Evolutionary conservation across 2,113 vertebrate genomes (phyloP).

Genomic region (Microtus richardsoni): DNA sequence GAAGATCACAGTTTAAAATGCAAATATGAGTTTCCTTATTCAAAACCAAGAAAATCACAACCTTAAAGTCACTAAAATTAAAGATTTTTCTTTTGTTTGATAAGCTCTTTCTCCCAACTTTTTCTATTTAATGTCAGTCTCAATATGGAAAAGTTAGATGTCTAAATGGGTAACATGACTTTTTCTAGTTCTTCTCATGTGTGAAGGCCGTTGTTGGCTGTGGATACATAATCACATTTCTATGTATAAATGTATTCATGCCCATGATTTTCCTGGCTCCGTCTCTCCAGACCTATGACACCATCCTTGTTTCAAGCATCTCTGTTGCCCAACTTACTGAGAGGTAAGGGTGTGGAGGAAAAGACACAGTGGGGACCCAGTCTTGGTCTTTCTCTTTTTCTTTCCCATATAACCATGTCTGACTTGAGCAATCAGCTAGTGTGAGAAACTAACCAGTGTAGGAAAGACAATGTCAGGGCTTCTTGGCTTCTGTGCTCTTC

Average conservation of each 20-base stretch:
- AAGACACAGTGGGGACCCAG: background rate
- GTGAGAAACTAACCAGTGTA: no score
- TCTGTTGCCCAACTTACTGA: background rate
- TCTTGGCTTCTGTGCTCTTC: background rate
- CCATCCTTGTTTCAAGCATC: background rate
- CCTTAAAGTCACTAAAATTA: background rate
- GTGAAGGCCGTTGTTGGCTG: background rate
- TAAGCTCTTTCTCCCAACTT: background rate
- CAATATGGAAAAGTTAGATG: conserved; percentile 9
- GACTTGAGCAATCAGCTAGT: background rate
- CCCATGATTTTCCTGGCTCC: no score
- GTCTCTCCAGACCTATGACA: background rate
- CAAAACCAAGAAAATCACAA: background rate
- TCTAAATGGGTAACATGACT: background rate
- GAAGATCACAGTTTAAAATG: background rate
- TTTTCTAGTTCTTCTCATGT: background rate
- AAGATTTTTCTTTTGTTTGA: background rate
- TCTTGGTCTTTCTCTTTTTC: background rate
- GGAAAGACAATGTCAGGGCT: background rate
- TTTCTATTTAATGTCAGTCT: background rate
- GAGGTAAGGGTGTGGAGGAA: no score
- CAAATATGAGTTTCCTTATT: background rate
- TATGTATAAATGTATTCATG: background rate
- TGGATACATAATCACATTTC: background rate
- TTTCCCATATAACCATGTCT: background rate